Conservation (phyloP, 2,113 vertebrate species). For the Rattus rattus region DNA sequence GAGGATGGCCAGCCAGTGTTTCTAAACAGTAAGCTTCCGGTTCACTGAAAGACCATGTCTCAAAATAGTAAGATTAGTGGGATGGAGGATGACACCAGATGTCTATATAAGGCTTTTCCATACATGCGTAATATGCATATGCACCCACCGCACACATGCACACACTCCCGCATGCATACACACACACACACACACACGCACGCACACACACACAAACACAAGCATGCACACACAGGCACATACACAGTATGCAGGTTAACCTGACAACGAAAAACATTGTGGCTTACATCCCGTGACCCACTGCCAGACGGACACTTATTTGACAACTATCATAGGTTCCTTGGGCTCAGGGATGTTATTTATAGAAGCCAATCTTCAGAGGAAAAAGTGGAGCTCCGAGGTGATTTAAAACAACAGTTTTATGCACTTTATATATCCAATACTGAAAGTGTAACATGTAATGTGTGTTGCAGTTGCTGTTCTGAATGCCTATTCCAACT, state of each 20-base stretch:
- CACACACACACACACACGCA: too few relatives aligned
- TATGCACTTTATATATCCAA: not conserved
- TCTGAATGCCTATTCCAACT: not conserved
- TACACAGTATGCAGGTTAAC: not conserved
- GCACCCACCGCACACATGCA: not conserved
- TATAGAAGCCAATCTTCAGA: not conserved
- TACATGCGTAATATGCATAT: not conserved
- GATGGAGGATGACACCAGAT: not conserved
- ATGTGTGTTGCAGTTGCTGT: not conserved
- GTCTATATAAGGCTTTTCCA: too few relatives aligned
- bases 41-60: not conserved
- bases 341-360: not conserved
- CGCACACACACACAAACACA: not conserved
- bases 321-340: not conserved
- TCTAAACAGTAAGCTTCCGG: too few relatives aligned
- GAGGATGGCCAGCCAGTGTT: not conserved
- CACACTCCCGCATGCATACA: too few relatives aligned
- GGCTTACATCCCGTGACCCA: not conserved
- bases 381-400: not conserved
- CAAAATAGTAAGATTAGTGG: not conserved
- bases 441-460: not conserved
- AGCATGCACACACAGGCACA: not conserved
- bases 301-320: not conserved
- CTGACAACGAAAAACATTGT: not conserved
- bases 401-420: constrained; percentile 7